Conservation (phyloP, 2,113 vertebrate species). For the Menura novaehollandiae region DNA sequence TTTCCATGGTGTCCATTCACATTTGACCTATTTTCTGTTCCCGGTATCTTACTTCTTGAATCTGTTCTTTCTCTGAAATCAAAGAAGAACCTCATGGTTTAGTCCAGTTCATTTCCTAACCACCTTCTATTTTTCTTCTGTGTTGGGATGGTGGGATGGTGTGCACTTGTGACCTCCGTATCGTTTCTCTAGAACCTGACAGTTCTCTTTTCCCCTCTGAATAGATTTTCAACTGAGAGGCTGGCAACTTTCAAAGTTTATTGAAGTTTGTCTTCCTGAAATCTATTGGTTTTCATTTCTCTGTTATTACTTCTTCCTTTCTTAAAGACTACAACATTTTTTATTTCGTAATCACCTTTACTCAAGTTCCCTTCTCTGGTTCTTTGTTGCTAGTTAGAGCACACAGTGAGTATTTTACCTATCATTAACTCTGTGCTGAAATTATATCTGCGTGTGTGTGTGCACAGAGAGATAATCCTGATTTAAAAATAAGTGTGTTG, state of each 20-base stretch:
- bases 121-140: background rate
- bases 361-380: background rate
- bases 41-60: background rate
- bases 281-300: background rate
- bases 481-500: background rate
- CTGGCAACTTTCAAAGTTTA: background rate
- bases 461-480: background rate
- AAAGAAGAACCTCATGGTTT: background rate
- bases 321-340: background rate
- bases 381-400: background rate
- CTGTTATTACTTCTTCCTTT: background rate
- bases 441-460: too few species aligned
- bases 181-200: background rate
- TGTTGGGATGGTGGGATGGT: background rate
- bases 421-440: background rate
- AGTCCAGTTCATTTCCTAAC: background rate
- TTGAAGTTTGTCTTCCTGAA: background rate
- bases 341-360: background rate
- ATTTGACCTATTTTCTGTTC: background rate
- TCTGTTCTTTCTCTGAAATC: background rate
- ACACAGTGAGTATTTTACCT: background rate
- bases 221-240: background rate
- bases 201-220: background rate
- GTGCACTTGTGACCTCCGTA: background rate
- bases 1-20: background rate